Evolutionary conservation across 2,113 vertebrate species (phyloP).

Genomic region (Opisthocomus hoazin): DNA sequence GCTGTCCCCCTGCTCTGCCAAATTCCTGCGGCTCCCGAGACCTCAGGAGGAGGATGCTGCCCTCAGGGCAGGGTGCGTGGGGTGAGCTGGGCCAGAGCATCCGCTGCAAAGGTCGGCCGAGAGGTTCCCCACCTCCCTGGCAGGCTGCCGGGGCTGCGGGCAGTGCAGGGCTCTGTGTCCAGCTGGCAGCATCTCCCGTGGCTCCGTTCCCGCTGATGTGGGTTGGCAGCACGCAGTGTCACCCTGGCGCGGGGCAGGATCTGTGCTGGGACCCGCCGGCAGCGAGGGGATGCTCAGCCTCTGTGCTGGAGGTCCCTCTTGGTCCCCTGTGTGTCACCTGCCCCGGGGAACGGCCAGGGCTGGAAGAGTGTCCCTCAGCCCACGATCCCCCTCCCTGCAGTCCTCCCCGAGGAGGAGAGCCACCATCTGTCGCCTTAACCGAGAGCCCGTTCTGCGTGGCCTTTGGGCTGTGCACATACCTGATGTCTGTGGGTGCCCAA

Average conservation of each 20-base stretch:
- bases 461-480: background rate
- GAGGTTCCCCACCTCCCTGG: background rate
- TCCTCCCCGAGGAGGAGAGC: background rate
- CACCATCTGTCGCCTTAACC: constrained; percentile 47
- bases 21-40: background rate
- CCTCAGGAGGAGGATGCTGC: background rate
- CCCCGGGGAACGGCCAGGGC: background rate
- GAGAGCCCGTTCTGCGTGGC: constrained; percentile 19
- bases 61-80: background rate
- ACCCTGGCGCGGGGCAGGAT: background rate
- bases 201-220: background rate
- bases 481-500: background rate
- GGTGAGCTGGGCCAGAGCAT: background rate
- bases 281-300: background rate
- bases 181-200: background rate
- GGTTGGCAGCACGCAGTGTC: background rate
- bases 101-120: rapidly evolving
- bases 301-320: background rate
- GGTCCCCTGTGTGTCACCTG: background rate
- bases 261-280: rapidly evolving
- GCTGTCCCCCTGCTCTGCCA: rapidly evolving
- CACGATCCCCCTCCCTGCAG: background rate
- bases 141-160: background rate
- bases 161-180: background rate
- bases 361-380: background rate